A percentile compares a stretch with the other conserved stretches of the same genome.
Evolutionary conservation across 2,113 vertebrate species (phyloP).

Genomic region (Myocastor coypus): DNA sequence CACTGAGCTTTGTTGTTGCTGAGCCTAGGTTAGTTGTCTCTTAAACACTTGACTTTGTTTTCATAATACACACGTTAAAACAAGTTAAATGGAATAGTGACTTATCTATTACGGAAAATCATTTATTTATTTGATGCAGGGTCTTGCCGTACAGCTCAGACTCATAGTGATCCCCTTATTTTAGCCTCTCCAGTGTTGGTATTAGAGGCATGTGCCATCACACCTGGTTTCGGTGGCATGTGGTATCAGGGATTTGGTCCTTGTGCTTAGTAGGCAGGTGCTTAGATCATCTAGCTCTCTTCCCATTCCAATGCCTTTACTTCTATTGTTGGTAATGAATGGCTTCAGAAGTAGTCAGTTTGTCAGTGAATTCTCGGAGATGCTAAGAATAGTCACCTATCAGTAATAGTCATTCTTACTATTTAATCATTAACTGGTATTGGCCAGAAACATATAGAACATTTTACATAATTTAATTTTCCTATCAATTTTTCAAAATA

Average conservation of each 20-base stretch:
- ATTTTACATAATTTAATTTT: conserved; percentile 46
- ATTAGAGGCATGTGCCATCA: too few species aligned
- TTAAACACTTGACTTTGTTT: conserved; percentile 42
- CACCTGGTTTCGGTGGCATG: too few species aligned
- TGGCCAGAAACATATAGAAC: neutral
- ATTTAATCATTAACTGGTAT: conserved; percentile 29
- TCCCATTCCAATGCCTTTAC: neutral
- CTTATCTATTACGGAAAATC: conserved; percentile 28
- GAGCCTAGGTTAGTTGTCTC: neutral
- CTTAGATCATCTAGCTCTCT: too few species aligned
- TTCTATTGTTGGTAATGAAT: conserved; percentile 25
- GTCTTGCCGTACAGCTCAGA: too few species aligned
- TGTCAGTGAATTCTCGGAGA: conserved; percentile 30
- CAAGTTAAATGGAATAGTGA: conserved; percentile 18
- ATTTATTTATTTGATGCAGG: too few species aligned
- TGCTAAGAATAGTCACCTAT: conserved; percentile 38
- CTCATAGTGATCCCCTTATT: too few species aligned
- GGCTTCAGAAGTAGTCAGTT: neutral
- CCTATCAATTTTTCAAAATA: neutral
- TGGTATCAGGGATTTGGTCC: too few species aligned
- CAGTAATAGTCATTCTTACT: neutral
- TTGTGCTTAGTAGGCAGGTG: too few species aligned
- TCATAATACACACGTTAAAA: conserved; percentile 48
- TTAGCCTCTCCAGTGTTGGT: too few species aligned
- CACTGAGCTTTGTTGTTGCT: neutral